A percentile compares a stretch with the other conserved stretches of the same genome.
Conservation (phyloP, 2,113 vertebrate species). For the Empidonax traillii region DNA sequence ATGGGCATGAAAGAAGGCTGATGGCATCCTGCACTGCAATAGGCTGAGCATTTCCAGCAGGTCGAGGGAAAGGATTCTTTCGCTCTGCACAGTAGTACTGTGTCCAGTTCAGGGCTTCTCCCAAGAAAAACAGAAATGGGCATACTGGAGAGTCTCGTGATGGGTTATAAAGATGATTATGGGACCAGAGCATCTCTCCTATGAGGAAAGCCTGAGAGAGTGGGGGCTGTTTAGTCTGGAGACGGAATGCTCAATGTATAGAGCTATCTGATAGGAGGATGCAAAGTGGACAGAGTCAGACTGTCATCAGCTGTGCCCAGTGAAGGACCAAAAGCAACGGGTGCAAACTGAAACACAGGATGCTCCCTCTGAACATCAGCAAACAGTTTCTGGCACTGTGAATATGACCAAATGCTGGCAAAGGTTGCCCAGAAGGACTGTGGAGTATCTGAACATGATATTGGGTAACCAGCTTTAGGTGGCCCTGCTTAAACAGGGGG, state of each 20-base stretch:
- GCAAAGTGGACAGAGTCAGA: background rate
- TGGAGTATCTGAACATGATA: background rate
- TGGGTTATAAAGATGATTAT: background rate
- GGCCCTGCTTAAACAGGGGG: background rate
- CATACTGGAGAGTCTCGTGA: background rate
- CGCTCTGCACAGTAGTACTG: background rate
- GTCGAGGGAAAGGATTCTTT: background rate
- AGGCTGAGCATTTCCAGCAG: background rate
- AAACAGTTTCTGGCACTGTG: background rate
- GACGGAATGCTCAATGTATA: background rate
- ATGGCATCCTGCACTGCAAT: background rate
- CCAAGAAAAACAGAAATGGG: background rate
- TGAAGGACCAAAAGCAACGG: background rate
- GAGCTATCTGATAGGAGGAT: background rate
- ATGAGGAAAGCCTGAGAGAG: background rate
- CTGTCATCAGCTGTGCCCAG: background rate
- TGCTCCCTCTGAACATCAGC: background rate
- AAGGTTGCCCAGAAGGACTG: background rate
- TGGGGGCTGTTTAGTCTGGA: background rate
- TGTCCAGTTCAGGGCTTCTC: background rate
- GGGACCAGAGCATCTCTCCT: background rate
- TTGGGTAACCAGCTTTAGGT: background rate
- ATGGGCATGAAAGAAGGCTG: background rate
- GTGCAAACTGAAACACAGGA: background rate
- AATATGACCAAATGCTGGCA: background rate